phyloP scores from a whole-genome alignment of 2,797 vertebrate genomes.

The Megalops cyprinoides region DNA sequence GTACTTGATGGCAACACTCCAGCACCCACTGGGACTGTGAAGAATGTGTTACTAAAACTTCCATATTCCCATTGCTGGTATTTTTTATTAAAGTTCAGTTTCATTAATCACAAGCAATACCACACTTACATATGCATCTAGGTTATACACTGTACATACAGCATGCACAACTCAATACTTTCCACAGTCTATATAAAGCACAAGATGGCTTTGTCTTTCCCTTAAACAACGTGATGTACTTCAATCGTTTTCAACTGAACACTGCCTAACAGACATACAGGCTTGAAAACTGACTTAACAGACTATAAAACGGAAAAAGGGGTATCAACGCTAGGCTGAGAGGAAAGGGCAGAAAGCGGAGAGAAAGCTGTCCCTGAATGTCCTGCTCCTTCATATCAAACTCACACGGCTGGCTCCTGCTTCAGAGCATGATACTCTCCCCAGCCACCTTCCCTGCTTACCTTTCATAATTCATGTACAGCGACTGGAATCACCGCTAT shows the following conservation, averaged over 20 bases:
- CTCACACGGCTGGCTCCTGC: too few relatives aligned
- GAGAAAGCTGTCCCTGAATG: too few relatives aligned
- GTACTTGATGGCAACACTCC: neutral
- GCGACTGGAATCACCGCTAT: neutral
- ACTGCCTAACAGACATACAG: too few relatives aligned
- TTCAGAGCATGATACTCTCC: neutral
- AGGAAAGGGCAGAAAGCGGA: too few relatives aligned
- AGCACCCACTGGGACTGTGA: neutral
- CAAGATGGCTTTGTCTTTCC: too few relatives aligned
- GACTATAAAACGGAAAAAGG: too few relatives aligned
- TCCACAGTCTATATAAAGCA: neutral
- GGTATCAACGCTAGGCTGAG: too few relatives aligned
- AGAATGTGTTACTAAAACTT: neutral
- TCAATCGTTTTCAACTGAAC: too few relatives aligned
- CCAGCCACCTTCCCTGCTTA: neutral
- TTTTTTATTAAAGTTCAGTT: neutral
- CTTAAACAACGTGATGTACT: too few relatives aligned
- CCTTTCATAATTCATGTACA: neutral
- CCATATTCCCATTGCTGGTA: conserved; percentile 9
- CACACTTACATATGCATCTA: neutral
- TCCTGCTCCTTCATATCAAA: too few relatives aligned
- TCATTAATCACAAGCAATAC: neutral
- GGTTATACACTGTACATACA: neutral
- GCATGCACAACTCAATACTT: neutral
- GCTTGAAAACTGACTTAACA: too few relatives aligned